Percentiles rank a stretch among this genome's conserved stretches.
Conservation (phyloP, 1,140 invertebrate genomes). For the Papilio machaon region DNA sequence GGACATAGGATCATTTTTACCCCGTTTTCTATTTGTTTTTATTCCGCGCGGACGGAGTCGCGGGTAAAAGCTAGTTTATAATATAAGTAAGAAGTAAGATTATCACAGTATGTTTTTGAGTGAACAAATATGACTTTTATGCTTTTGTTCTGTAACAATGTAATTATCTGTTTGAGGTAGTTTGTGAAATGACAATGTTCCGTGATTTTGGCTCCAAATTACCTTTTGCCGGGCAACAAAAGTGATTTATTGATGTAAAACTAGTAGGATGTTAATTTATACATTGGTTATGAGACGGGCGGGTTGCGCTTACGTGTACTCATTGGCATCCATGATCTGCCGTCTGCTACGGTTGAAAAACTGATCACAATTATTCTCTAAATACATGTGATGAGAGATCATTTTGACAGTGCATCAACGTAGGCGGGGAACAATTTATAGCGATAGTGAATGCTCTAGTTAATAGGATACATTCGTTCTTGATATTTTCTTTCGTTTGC, state of each 20-base stretch:
- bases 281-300: neutral
- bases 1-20: too few relatives aligned
- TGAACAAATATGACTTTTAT: too few relatives aligned
- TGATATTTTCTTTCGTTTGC: neutral
- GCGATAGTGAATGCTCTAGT: neutral
- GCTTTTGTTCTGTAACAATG: too few relatives aligned
- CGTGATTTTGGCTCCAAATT: neutral
- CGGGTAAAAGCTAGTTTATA: too few relatives aligned
- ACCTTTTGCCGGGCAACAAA: neutral
- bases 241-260: neutral
- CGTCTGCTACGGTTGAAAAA: neutral
- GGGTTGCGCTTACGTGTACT: conserved; percentile 15
- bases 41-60: too few relatives aligned
- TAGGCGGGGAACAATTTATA: conserved; percentile 20
- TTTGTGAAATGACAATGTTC: too few relatives aligned
- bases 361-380: conserved; percentile 27
- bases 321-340: neutral
- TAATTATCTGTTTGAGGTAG: too few relatives aligned
- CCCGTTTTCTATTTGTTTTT: too few relatives aligned
- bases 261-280: neutral
- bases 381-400: conserved; percentile 28
- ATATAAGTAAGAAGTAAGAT: too few relatives aligned
- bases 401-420: conserved; percentile 23
- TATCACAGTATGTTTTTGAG: too few relatives aligned
- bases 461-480: conserved; percentile 4